phyloP scores from a whole-genome alignment of 2,113 vertebrate genomes.

The Campylomormyrus tamandua region DNA sequence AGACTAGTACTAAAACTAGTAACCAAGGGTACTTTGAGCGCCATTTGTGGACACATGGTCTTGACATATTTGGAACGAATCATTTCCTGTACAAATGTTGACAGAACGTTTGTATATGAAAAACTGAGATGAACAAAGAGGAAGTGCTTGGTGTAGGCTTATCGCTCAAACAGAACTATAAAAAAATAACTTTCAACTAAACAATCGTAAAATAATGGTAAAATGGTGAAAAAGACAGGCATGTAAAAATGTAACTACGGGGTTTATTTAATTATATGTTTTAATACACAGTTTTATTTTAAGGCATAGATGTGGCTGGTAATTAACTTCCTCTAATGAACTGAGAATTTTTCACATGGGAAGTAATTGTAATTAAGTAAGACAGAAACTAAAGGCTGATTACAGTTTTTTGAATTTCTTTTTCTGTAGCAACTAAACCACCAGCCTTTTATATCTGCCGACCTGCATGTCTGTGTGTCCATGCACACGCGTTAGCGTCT shows the following conservation, averaged over 20 bases:
- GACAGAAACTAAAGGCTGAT: background rate
- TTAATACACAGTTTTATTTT: background rate
- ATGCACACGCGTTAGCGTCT: background rate
- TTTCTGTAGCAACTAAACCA: background rate
- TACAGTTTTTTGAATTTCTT: background rate
- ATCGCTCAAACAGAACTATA: background rate
- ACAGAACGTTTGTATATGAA: background rate
- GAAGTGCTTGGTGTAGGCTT: background rate
- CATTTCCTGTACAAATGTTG: background rate
- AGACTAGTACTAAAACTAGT: background rate
- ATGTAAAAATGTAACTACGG: background rate
- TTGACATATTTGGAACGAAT: background rate
- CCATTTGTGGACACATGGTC: background rate
- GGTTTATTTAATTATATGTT: background rate
- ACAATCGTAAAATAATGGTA: background rate
- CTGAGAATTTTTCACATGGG: background rate
- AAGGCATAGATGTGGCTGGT: background rate
- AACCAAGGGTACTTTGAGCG: background rate
- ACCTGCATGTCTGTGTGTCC: background rate
- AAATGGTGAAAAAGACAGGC: background rate
- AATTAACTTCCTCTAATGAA: background rate
- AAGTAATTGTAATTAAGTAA: background rate
- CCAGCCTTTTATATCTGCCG: background rate
- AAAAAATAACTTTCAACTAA: slow-evolving; percentile 25
- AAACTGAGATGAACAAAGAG: background rate